Conservation (phyloP, 2,888 invertebrate genomes). For the Coleophora deauratella region DNA sequence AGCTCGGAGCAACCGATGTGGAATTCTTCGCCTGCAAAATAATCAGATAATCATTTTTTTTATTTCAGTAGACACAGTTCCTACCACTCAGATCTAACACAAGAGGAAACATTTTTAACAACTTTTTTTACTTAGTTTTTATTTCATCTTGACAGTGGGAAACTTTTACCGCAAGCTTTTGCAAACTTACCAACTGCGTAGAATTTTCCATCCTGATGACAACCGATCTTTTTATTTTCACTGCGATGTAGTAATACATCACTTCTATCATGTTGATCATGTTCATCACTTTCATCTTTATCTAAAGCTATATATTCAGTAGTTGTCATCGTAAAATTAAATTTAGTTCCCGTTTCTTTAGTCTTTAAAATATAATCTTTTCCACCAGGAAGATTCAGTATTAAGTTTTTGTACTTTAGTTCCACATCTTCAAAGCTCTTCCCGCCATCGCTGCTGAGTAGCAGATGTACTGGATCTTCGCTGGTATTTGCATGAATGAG, state of each 20-base stretch:
- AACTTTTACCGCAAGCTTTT: neutral
- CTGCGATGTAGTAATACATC: neutral
- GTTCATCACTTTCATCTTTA: too few relatives aligned
- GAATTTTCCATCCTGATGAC: conserved; percentile 48
- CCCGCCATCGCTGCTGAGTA: conserved; percentile 57
- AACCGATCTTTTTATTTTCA: conserved; percentile 40
- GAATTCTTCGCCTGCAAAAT: conserved; percentile 78
- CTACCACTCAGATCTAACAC: too few relatives aligned
- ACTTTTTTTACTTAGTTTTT: too few relatives aligned
- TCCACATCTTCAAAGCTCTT: conserved; percentile 48
- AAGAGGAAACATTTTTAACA: too few relatives aligned
- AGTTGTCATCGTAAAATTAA: conserved; percentile 60
- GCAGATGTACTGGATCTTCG: conserved; percentile 51
- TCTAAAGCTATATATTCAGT: conserved; percentile 22
- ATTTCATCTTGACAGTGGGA: too few relatives aligned
- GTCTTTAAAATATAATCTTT: conserved; percentile 62
- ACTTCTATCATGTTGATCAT: neutral
- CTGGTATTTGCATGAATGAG: conserved; percentile 50
- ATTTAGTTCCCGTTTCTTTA: conserved; percentile 62
- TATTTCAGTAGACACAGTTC: neutral
- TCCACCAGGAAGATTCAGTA: conserved; percentile 56
- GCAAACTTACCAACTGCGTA: conserved; percentile 52
- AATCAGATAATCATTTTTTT: neutral
- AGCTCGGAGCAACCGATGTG: conserved; percentile 87
- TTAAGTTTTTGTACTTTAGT: conserved; percentile 52